Evolutionary conservation across 2,888 invertebrate genomes (phyloP), one percentile per base, ranked within the genome.

Genomic region (Melieria omissa): DNA sequence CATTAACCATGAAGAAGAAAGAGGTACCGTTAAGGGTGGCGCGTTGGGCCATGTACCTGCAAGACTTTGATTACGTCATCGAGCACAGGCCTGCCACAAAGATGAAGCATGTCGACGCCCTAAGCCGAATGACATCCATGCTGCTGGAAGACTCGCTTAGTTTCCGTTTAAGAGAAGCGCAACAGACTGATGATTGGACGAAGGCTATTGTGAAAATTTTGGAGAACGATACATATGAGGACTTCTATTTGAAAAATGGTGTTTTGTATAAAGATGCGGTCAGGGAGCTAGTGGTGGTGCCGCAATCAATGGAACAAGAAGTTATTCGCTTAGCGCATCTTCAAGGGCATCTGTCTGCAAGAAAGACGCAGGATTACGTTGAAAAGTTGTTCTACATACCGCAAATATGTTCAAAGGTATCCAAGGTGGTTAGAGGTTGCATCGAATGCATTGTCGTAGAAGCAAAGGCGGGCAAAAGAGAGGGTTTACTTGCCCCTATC

Each of bases 281-380:
- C 0, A 58, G 47, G 10, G 66, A 66, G 14, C 14, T 57, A 10
- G 16, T 60, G 4, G 66, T 66, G 4, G 66, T 66, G 4, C 58
- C 66, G 2, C 12, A n/a, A 5, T 16, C n/a, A 4, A 54, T 65
- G 16, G 55, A 54, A 72, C 44, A 63, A 70, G 63, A 85, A 70
- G 78, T 87, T 4, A 85, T 87, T 8, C 75, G 75, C 58, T 80
- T 71, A 29, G 77, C 78, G 0, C 86, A 86, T 74, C 41, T 65
- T 0, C 74, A 77, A 69, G 74, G 74, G n/a, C 74, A 75, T 49
- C 76, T 68, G 16, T 61, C 5, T 16, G 47, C 29, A n/a, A 63
- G 49, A 49, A 49, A 47, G 49, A 63, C 63, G 6, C 63, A 49
- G 4, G 47, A 63, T 10, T 52, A 71, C 1, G n/a, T 78, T 0